These are phyloP conservation scores for Prunella himalayana DNA, from an alignment of 2,113 vertebrate genomes.

Conservation along the genomic window DNA sequence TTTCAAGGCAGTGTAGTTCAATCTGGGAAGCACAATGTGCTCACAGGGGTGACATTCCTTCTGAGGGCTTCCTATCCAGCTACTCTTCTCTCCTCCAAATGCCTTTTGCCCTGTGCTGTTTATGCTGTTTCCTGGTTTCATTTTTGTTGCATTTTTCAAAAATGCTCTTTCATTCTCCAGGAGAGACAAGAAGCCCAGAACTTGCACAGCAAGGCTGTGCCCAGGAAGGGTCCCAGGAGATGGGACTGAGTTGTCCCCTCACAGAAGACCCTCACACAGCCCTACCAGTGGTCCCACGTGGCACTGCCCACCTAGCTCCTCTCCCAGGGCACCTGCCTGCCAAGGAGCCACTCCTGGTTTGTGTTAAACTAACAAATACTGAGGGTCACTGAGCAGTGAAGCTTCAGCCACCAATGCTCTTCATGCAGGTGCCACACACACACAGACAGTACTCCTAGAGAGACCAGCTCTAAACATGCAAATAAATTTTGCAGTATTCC, in stretches of 20 bases:
- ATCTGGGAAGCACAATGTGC: neutral
- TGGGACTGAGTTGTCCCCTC: neutral
- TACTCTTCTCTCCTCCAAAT: neutral
- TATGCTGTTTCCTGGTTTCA: neutral
- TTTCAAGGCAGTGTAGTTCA: neutral
- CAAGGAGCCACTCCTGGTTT: neutral
- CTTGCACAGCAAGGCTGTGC: neutral
- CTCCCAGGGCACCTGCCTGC: neutral
- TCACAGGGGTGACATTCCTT: neutral
- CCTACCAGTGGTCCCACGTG: rapidly evolving
- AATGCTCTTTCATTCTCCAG: neutral
- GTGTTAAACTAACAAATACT: neutral
- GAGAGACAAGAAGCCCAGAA: neutral
- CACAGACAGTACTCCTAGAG: neutral
- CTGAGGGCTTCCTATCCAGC: neutral
- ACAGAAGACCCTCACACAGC: no score
- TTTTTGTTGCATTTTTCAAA: neutral
- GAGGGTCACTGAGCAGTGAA: neutral
- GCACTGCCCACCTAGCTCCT: neutral
- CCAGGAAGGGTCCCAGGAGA: neutral
- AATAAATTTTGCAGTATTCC: neutral
- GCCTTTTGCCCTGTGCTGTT: neutral
- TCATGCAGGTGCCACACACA: neutral
- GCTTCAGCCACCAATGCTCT: neutral
- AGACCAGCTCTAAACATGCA: neutral